Evolutionary conservation across 2,797 vertebrate species (phyloP).

Genomic region (Pteropus rufus): DNA sequence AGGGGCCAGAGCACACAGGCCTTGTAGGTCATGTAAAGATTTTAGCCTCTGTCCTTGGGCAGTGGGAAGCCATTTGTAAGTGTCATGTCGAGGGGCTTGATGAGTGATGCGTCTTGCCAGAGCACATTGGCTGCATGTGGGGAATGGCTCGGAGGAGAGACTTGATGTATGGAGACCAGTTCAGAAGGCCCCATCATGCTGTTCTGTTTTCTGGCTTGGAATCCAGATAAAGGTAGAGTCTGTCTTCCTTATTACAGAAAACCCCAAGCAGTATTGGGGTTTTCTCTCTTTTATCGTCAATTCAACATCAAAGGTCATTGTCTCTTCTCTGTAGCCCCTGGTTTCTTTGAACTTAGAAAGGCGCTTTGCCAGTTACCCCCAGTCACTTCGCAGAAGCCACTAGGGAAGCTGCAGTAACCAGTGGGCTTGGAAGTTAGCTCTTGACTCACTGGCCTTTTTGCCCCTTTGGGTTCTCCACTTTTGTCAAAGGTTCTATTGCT

Average conservation of each 20-base stretch:
- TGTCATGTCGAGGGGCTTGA: not conserved
- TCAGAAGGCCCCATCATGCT: not conserved
- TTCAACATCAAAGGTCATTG: not conserved
- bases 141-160: not conserved
- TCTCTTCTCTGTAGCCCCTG: not conserved
- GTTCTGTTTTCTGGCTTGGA: conserved; percentile 16
- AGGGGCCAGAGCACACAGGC: not conserved
- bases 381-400: not conserved
- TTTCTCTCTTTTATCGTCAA: not conserved
- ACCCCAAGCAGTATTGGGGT: not conserved
- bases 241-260: conserved; percentile 23
- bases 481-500: not conserved
- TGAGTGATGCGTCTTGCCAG: not conserved
- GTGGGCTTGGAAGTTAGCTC: not conserved
- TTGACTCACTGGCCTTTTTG: not conserved
- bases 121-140: not conserved
- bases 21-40: conserved; percentile 15
- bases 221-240: not conserved
- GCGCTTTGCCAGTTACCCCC: not conserved
- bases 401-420: not conserved
- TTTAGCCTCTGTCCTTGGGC: not conserved
- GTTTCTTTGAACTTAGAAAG: not conserved
- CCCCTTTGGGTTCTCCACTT: not conserved
- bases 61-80: conserved; percentile 37
- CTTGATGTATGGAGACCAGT: not conserved